These are phyloP conservation scores for Andrena trimmerana DNA, from an alignment of 2,888 invertebrate species.

Conservation along the genomic window DNA sequence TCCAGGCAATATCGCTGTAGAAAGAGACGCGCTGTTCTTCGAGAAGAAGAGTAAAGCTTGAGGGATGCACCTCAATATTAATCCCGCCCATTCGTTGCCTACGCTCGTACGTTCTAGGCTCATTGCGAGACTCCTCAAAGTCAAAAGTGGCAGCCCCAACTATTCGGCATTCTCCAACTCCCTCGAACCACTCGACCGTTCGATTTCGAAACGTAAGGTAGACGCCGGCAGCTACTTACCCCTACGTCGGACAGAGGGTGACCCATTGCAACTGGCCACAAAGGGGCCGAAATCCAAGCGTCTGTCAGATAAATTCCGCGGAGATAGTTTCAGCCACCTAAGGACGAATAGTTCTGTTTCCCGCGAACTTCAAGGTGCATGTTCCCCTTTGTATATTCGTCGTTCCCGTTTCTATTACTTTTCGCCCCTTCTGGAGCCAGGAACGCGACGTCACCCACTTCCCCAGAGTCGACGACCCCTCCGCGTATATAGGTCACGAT, in stretches of 20 bases:
- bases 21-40: neutral
- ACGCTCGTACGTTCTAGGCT: constrained; percentile 58
- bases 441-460: constrained; percentile 24
- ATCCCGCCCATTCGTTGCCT: constrained; percentile 65
- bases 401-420: constrained; percentile 25
- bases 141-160: neutral
- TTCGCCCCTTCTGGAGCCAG: neutral
- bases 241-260: constrained; percentile 31
- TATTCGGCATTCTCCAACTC: no score
- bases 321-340: constrained; percentile 74
- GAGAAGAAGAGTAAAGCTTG: constrained; percentile 34
- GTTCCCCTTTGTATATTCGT: neutral
- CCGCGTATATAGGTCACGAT: constrained; percentile 70
- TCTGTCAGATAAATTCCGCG: constrained; percentile 70
- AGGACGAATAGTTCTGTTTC: constrained; percentile 81
- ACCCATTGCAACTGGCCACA: constrained; percentile 26
- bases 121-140: constrained; percentile 10
- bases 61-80: constrained; percentile 76
- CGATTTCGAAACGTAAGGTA: neutral
- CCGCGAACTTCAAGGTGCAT: constrained; percentile 64
- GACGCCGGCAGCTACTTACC: constrained; percentile 14
- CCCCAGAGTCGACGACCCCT: constrained; percentile 38
- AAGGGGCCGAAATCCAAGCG: constrained; percentile 33
- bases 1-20: constrained; percentile 56
- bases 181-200: neutral